phyloP scores from a whole-genome alignment of 2,888 invertebrate genomes.

The Scaptomyza flava region DNA sequence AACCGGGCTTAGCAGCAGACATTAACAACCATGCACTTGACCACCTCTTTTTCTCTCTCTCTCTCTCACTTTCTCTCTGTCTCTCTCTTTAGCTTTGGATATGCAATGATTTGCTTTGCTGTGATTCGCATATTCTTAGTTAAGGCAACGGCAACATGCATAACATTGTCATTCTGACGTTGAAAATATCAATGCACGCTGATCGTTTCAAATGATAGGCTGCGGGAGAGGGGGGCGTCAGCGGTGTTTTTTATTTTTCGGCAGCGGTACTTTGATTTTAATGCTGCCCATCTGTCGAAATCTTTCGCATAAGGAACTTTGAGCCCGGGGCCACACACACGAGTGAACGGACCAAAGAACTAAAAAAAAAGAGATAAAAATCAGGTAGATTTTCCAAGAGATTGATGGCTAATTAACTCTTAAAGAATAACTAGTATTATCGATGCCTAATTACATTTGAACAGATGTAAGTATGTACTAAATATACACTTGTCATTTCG shows the following conservation, averaged over 20 bases:
- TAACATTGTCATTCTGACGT: slow-evolving; percentile 27
- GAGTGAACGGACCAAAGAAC: not conserved
- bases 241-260: not conserved
- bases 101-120: not conserved
- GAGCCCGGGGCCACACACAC: slow-evolving; percentile 48
- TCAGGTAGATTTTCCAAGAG: slow-evolving; percentile 37
- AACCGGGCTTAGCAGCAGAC: slow-evolving; percentile 30
- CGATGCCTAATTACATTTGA: not conserved
- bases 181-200: slow-evolving; percentile 27
- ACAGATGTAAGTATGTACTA: not conserved
- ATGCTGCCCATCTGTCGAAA: slow-evolving; percentile 21
- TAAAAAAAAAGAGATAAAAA: slow-evolving; percentile 22
- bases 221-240: not conserved
- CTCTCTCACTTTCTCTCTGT: slow-evolving; percentile 6
- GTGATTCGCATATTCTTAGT: slow-evolving; percentile 22
- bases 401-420: slow-evolving; percentile 44
- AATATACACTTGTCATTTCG: not conserved
- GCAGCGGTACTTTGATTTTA: slow-evolving; percentile 41
- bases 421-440: slow-evolving; percentile 2
- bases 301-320: slow-evolving; percentile 21
- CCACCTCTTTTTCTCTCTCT: slow-evolving; percentile 10
- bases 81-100: not conserved
- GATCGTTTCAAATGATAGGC: slow-evolving; percentile 7
- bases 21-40: slow-evolving; percentile 41
- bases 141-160: not conserved